phyloP scores from a whole-genome alignment of 2,888 invertebrate genomes.

The Penaeus monodon region DNA sequence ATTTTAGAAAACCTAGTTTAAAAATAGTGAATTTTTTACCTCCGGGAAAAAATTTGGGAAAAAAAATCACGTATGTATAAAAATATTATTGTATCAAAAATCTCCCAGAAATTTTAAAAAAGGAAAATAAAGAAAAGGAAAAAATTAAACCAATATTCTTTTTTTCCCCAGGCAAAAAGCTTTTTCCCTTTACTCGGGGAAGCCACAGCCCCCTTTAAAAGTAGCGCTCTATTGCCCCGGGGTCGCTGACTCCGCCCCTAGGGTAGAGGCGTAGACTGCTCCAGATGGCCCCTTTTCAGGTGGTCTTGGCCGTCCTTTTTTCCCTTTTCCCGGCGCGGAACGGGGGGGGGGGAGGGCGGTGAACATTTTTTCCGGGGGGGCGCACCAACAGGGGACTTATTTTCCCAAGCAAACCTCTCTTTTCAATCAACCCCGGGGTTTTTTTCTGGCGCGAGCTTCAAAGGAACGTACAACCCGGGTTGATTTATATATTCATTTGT shows the following conservation, averaged over 20 bases:
- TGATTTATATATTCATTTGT: no score
- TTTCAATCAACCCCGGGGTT: background rate
- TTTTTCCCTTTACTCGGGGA: slow-evolving; percentile 43
- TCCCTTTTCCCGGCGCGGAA: slow-evolving; percentile 42
- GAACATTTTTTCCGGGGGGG: slow-evolving; percentile 52
- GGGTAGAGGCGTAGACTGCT: slow-evolving; percentile 28
- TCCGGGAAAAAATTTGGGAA: no score
- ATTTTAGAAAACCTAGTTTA: no score
- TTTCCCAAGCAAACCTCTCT: background rate
- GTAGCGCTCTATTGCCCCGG: slow-evolving; percentile 12
- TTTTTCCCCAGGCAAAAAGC: background rate
- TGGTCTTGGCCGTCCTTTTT: slow-evolving; percentile 27
- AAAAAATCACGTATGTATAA: no score
- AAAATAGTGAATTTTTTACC: no score
- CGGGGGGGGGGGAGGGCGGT: slow-evolving; percentile 40
- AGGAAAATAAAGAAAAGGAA: background rate
- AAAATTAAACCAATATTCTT: background rate
- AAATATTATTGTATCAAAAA: no score
- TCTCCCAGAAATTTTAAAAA: background rate
- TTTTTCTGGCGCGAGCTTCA: no score
- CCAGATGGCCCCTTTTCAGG: slow-evolving; percentile 45
- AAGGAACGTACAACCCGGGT: no score
- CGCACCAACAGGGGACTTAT: slow-evolving; percentile 53
- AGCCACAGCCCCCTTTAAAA: slow-evolving; percentile 21
- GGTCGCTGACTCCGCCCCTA: slow-evolving; percentile 22